These are phyloP conservation scores for Caradrina kadenii DNA, from an alignment of 2,888 invertebrate genomes.

Conservation along the genomic window DNA sequence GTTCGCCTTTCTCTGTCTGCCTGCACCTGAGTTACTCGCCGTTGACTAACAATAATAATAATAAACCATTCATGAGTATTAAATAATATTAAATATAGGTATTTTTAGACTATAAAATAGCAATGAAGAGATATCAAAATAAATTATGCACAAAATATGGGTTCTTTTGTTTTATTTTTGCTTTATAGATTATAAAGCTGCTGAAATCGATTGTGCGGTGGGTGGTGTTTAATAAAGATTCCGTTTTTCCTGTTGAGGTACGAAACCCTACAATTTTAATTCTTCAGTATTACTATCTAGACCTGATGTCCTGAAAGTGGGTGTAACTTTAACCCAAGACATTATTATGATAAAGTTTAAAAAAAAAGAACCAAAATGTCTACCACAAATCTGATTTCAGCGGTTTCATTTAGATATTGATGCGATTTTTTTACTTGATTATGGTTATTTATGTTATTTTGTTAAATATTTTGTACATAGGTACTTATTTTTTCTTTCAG, in stretches of 20 bases:
- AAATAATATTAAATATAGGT: constrained; percentile 31
- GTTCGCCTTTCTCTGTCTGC: constrained; percentile 72
- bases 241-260: too few species aligned
- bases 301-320: too few species aligned
- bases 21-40: constrained; percentile 75
- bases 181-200: constrained; percentile 28
- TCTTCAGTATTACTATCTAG: too few species aligned
- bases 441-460: too few species aligned
- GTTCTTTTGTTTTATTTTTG: constrained; percentile 1
- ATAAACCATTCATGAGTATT: constrained; percentile 30
- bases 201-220: constrained; percentile 41
- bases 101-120: constrained; percentile 3
- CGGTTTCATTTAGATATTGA: constrained; percentile 26
- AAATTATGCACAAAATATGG: constrained; percentile 9
- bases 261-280: not conserved
- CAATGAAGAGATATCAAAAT: constrained; percentile 4
- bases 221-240: too few species aligned
- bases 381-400: constrained; percentile 31
- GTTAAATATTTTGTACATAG: not conserved
- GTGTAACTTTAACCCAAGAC: too few species aligned
- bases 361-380: not conserved
- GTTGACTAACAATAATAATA: constrained; percentile 65
- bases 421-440: constrained; percentile 2
- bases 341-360: too few species aligned
- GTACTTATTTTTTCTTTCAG: not conserved